These are phyloP conservation scores for Pao palembangensis DNA, from an alignment of 2,113 vertebrate genomes.

Conservation along the genomic window DNA sequence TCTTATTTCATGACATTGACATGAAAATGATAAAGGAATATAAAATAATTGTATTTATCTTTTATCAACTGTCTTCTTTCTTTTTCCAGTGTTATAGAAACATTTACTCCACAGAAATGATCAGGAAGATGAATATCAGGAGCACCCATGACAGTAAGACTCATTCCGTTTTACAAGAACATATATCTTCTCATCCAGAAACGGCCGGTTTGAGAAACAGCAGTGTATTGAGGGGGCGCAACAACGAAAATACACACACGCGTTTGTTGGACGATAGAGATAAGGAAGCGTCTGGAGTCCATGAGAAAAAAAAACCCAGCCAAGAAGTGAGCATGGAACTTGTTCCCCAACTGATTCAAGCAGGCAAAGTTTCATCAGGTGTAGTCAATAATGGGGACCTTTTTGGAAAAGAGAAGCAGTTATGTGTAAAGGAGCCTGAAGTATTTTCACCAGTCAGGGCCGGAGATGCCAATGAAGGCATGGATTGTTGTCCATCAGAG, in stretches of 20 bases:
- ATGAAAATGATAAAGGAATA: not conserved
- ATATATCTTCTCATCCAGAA: constrained; percentile 18
- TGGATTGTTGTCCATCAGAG: constrained; percentile 1
- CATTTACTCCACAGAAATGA: constrained; percentile 13
- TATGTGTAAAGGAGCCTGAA: constrained; percentile 10
- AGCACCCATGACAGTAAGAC: constrained; percentile 6
- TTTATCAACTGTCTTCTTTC: constrained; percentile 4
- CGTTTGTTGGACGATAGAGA: no score
- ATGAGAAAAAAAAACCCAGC: constrained; percentile 3
- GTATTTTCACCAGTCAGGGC: constrained; percentile 1
- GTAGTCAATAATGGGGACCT: constrained; percentile 2
- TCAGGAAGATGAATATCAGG: constrained; percentile 6
- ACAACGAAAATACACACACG: not conserved
- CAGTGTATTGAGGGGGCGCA: constrained; percentile 2
- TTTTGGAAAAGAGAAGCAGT: constrained; percentile 11
- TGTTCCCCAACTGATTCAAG: not conserved
- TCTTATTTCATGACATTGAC: not conserved
- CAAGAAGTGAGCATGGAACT: constrained; percentile 1
- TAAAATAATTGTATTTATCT: not conserved
- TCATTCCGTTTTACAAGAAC: not conserved
- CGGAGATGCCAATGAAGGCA: constrained; percentile 6
- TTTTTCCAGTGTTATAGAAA: constrained; percentile 47
- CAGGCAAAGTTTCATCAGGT: not conserved
- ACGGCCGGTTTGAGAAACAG: not conserved
- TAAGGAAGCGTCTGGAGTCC: no score